Evolutionary conservation across 2,888 invertebrate species (phyloP).

Genomic region (Phortica magna): DNA sequence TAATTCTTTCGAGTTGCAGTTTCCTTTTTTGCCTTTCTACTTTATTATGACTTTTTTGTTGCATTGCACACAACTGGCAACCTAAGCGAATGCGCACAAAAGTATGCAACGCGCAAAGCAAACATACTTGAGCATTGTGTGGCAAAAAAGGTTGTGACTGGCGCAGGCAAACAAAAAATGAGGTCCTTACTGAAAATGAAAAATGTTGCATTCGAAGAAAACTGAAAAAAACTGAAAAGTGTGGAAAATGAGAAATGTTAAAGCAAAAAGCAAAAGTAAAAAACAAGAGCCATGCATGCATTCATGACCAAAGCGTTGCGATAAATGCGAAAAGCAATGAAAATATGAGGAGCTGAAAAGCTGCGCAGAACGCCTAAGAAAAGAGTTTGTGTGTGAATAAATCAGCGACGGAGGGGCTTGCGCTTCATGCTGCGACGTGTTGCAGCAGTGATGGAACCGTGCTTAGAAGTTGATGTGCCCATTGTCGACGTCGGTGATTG

Average conservation of each 20-base stretch:
- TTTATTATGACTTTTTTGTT: no score
- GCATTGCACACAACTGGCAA: background rate
- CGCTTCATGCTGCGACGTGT: background rate
- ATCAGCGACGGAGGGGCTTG: background rate
- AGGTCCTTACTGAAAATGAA: slow-evolving; percentile 30
- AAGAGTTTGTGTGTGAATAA: background rate
- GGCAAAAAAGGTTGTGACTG: background rate
- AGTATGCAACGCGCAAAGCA: slow-evolving; percentile 28
- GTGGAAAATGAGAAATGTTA: background rate
- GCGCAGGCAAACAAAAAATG: background rate
- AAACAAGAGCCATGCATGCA: slow-evolving; percentile 14
- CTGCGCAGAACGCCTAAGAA: slow-evolving; percentile 2
- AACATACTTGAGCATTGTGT: slow-evolving; percentile 19
- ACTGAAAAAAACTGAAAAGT: background rate
- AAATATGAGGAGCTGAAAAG: slow-evolving; percentile 14
- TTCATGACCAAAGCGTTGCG: slow-evolving; percentile 4
- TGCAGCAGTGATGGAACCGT: background rate
- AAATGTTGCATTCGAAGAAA: slow-evolving; percentile 13
- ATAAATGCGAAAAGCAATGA: slow-evolving; percentile 18
- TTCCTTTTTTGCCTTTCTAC: background rate
- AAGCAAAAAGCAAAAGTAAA: background rate
- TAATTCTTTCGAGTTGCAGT: background rate
- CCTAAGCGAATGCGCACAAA: slow-evolving; percentile 14
- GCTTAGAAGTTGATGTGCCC: background rate
- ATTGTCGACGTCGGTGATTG: slow-evolving; percentile 26